Base-by-base conservation (phyloP, 2,797 vertebrate genomes). In the Apogon hyalosoma region DNA sequence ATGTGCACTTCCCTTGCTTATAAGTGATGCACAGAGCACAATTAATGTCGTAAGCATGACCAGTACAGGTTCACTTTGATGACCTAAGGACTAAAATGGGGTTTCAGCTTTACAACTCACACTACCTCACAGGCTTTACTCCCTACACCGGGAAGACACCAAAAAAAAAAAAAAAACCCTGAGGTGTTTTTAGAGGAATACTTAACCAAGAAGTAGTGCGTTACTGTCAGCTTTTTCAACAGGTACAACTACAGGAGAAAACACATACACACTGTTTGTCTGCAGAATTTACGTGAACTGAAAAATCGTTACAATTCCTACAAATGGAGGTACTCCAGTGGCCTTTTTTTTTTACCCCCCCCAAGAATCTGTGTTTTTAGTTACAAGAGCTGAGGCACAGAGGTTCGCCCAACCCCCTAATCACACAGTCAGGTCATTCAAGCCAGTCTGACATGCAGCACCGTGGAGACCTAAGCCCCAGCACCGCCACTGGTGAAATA, bases 371-470 rank as follows among this genome's bases (percentile, higher is more conserved):
- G 21, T 41, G 18, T 63, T 74, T 68, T n/a, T 7, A 54, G 63
- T 36, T 63, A 48, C 64, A 53, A 15, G 40, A 57, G 49, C 41
- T 36, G 63, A 77, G 40, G 12, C 19, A 40, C 47, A 19, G 42
- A 24, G 62, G 46, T 31, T 10, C 31, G 8, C 58, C 45, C 18
- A 52, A 63, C 21, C 41, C 11, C n/a, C 39, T 46, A 66, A 73
- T 69, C 48, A 69, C 48, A 75, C 54, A 62, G 65, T 31, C 42
- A 21, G 33, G 75, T 83, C 70, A 87, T 80, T 60, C 18, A 73
- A 87, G 80, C 79, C 33, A 58, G 57, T 57, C 61, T 57, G 52
- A 79, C 60, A 63, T 58, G 69, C 47, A 63, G 76, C 33, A 38
- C 59, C 11, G 47, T 45, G 33, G 61, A 73, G 54, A 62, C 57